Evolutionary conservation across 1,140 invertebrate genomes (phyloP), one percentile per base, ranked within the genome.

Genomic region (Meloidogyne hapla): DNA sequence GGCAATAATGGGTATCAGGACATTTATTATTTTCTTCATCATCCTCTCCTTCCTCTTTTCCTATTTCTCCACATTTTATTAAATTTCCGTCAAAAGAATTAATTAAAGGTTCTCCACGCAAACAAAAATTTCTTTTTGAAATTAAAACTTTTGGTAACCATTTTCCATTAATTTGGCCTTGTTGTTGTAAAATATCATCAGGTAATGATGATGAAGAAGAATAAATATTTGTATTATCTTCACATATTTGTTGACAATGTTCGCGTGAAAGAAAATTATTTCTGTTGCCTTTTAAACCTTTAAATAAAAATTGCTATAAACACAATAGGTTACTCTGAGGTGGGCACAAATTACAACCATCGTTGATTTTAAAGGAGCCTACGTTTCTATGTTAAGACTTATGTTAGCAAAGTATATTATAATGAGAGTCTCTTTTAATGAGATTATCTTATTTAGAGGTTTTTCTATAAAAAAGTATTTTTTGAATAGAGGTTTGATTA

Each of bases 191-290:
- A 72, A 48, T 72, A 61, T 26, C 67, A 45, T 69, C 25, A 45
- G 66, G 38, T 28, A 45, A n/a, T 68, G 15, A 1, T 45, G 8
- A 45, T 45, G 18, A 45, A 45, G 42, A 45, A 45, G 42, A 45
- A 45, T 45, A 56, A 56, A n/a, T 56, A 42, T 75, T 23, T 40
- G 1, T n/a, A 10, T 25, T 18, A 64, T 61, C 72, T 63, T 74
- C 42, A 82, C 69, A 83, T 18, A 33, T 33, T 40, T 80, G 42
- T 28, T 76, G 80, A 63, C 80, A 81, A 18, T 45, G 48, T 62
- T 82, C 71, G 72, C 81, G 72, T 87, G 94, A 96, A 87, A 91
- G 90, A 90, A 94, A 96, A 85, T 93, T 93, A 84, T 94, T 94
- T 62, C 90, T 89, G 84, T 94, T 94, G 62, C 84, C 84, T 45